Evolutionary conservation across 1,140 invertebrate genomes (phyloP).

Genomic region (Araneus ventricosus): DNA sequence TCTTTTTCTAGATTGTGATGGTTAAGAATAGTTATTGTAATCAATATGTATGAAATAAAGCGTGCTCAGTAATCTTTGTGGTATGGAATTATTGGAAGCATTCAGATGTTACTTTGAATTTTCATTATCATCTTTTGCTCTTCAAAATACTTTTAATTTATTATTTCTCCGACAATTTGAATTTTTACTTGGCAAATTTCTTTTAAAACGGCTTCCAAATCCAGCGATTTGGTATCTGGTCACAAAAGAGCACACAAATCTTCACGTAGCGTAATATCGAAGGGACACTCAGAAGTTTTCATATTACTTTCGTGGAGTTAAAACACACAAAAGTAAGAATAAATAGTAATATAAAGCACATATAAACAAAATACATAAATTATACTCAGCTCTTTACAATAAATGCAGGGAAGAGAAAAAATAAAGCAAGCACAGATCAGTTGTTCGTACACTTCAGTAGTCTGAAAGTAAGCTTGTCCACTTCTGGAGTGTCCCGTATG

Average conservation of each 20-base stretch:
- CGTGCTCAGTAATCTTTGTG: too few relatives aligned
- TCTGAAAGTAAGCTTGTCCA: not conserved
- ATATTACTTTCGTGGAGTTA: not conserved
- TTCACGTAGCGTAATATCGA: not conserved
- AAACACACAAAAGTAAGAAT: slow-evolving; percentile 13
- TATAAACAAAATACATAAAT: slow-evolving; percentile 15
- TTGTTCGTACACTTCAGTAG: slow-evolving; percentile 32
- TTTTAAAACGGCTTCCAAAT: not conserved
- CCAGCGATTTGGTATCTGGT: not conserved
- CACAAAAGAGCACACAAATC: slow-evolving; percentile 13
- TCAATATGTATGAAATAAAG: too few relatives aligned
- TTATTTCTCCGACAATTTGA: too few relatives aligned
- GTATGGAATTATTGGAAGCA: too few relatives aligned
- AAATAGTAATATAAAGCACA: not conserved
- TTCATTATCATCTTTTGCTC: too few relatives aligned
- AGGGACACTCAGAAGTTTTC: not conserved
- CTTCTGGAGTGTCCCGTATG: not conserved
- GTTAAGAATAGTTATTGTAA: too few relatives aligned
- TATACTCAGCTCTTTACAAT: slow-evolving; percentile 19
- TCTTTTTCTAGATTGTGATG: too few relatives aligned
- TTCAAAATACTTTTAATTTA: too few relatives aligned
- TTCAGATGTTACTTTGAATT: too few relatives aligned
- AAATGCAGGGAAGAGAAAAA: slow-evolving; percentile 2
- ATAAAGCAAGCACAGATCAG: not conserved
- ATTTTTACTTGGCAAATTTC: not conserved